phyloP scores from a whole-genome alignment of 2,888 invertebrate species.

The Labia minor region DNA sequence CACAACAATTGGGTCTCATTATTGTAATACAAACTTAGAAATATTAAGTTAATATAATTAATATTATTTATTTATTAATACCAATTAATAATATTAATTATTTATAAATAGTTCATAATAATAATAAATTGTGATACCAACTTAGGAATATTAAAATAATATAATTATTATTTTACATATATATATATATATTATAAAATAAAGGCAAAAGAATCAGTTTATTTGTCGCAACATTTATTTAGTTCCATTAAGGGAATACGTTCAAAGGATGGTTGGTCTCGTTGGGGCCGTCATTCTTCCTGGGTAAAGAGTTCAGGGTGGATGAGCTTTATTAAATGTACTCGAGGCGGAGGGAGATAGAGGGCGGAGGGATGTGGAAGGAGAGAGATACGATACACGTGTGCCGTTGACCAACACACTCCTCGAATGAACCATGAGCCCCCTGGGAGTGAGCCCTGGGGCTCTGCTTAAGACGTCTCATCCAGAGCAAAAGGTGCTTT shows the following conservation, averaged over 20 bases:
- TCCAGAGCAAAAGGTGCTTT: background rate
- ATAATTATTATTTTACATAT: too few relatives aligned
- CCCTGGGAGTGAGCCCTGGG: background rate
- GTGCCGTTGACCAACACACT: conserved; percentile 13
- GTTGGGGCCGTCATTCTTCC: background rate
- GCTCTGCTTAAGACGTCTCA: background rate
- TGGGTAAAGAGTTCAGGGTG: background rate
- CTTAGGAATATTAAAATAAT: too few relatives aligned
- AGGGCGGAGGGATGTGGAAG: too few relatives aligned
- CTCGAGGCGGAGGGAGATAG: too few relatives aligned
- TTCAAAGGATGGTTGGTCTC: background rate
- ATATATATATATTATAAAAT: too few relatives aligned
- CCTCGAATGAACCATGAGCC: background rate
- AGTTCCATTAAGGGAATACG: background rate
- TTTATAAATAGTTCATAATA: too few relatives aligned
- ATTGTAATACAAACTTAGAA: too few relatives aligned
- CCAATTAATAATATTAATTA: too few relatives aligned
- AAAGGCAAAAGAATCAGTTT: background rate
- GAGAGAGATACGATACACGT: background rate
- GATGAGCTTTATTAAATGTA: conserved; percentile 6
- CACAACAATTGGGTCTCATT: too few relatives aligned
- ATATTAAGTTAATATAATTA: too few relatives aligned
- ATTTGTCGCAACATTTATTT: conserved; percentile 18
- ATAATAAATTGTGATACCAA: too few relatives aligned
- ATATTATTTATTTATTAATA: too few relatives aligned